Percentiles rank a stretch among this genome's conserved stretches.
Conservation (phyloP, 1,140 invertebrate species). For the Drosophila willistoni region DNA sequence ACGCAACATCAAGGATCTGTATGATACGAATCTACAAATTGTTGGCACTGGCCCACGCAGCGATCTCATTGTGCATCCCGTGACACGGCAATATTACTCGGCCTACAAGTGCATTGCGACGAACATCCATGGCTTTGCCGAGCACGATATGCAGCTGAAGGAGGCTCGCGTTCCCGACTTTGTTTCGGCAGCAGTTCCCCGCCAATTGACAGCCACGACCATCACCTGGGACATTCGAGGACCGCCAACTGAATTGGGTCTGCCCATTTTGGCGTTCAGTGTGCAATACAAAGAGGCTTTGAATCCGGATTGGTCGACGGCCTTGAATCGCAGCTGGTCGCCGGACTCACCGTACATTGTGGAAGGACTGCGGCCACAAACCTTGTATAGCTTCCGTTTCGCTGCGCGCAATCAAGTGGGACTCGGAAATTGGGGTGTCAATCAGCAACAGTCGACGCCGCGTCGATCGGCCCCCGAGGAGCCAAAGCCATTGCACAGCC, state of each 20-base stretch:
- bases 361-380: conserved; percentile 91
- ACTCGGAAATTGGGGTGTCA: conserved; percentile 88
- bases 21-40: conserved; percentile 85
- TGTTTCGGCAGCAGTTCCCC: conserved; percentile 85
- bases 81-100: conserved; percentile 87
- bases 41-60: conserved; percentile 88
- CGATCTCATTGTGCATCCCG: conserved; percentile 87
- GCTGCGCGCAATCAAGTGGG: conserved; percentile 93
- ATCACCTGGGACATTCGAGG: conserved; percentile 90
- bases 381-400: conserved; percentile 93
- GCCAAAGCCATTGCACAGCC: conserved; percentile 78
- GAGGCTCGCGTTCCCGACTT: conserved; percentile 87
- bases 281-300: conserved; percentile 90
- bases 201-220: conserved; percentile 91
- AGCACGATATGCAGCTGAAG: conserved; percentile 88
- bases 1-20: conserved; percentile 84
- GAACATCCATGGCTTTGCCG: conserved; percentile 89
- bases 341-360: conserved; percentile 89
- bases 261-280: conserved; percentile 88
- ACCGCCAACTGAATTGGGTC: conserved; percentile 88
- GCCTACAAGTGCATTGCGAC: conserved; percentile 92
- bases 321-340: conserved; percentile 90
- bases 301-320: conserved; percentile 87
- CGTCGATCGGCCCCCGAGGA: conserved; percentile 83
- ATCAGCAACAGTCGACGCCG: conserved; percentile 85